Evolutionary conservation across 2,113 vertebrate species (phyloP), one percentile per base, ranked within the genome.

Genomic region (Calypte anna): DNA sequence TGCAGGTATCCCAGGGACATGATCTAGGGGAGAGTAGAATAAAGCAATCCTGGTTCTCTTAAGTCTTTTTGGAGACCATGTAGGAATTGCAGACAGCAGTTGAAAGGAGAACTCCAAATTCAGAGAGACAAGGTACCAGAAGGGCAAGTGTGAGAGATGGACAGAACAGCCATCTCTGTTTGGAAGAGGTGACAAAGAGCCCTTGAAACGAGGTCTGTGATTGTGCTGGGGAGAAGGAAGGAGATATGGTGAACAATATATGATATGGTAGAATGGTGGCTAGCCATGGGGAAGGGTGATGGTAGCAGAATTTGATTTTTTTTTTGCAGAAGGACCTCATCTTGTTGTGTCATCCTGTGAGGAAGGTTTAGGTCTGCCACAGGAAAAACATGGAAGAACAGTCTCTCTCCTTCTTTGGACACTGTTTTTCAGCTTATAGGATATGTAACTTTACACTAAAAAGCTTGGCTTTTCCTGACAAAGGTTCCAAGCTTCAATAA

Each of bases 291-390:
- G 7, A 70, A 77, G 10, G 5, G 24, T n/a, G n/a, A 22, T 40
- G 36, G 18, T 36, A 64, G 59, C 2, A 3, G 66, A 44, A n/a
- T n/a, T 19, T 44, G 16, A 54, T 90, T 80, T 68, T 6, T 57
- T 30, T 87, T 85, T 79, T 77, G 17, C 63, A 73, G 54, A n/a
- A 76, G 66, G 25, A 57, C 5, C 5, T 84, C 33, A 61, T 40
- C 0, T 0, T 17, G 2, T 33, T 74, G 16, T 43, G 22, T 8
- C 27, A 66, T 16, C 7, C 7, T 12, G 3, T 43, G 16, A 80
- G 21, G 17, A 77, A 50, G 5, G 9, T 20, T 74, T 43, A 81
- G 21, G 12, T 66, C 21, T 58, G 58, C 24, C 21, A 53, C 12
- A 54, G 30, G 55, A 66, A 81, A 82, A 90, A 27, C 14, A 50